Conservation (phyloP, 2,888 invertebrate species). For the Hydrotaea diabolus region DNA sequence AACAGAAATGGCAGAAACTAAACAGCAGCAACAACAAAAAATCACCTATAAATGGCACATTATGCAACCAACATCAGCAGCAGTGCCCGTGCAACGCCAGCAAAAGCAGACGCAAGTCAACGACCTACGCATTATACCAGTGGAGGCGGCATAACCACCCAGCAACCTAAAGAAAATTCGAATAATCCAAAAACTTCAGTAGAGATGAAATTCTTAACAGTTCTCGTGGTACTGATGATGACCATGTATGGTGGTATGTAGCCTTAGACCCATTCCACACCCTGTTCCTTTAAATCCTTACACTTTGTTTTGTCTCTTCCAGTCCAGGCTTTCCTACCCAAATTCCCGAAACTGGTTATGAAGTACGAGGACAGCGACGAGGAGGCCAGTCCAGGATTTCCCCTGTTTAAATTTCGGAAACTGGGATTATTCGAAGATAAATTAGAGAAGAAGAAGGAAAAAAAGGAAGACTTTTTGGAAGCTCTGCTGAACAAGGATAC, state of each 20-base stretch:
- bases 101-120: slow-evolving; percentile 13
- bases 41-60: background rate
- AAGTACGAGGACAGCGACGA: background rate
- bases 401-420: slow-evolving; percentile 7
- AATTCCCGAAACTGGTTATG: background rate
- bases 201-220: background rate
- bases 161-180: background rate
- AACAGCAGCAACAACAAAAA: background rate
- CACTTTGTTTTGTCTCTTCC: background rate
- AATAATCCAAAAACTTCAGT: too few species aligned
- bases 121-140: slow-evolving; percentile 3
- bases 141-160: too few species aligned
- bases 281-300: too few species aligned
- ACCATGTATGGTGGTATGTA: background rate
- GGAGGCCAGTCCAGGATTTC: background rate
- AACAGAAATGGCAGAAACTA: background rate
- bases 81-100: background rate
- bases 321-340: slow-evolving; percentile 3
- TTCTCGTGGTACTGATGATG: background rate
- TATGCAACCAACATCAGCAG: background rate
- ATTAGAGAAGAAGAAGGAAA: background rate
- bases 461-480: background rate
- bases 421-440: background rate
- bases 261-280: background rate
- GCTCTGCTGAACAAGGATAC: background rate